Base-by-base conservation (phyloP, 2,113 vertebrate genomes). In the Pelusios castaneus region DNA sequence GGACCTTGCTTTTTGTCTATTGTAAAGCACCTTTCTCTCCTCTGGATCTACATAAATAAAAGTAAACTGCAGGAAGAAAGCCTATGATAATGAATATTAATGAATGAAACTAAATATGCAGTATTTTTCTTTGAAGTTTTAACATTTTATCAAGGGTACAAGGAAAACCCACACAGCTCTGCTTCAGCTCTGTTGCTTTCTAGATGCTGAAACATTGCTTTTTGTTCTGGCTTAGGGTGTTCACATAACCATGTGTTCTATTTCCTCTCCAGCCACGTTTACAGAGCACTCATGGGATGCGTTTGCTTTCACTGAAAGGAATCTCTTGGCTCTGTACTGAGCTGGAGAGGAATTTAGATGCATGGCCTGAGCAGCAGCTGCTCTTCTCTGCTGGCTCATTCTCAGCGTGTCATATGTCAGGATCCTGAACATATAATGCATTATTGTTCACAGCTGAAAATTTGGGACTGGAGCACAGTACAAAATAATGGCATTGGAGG, bases 101-200 rank as follows among this genome's bases (percentile, higher is more conserved):
- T 0, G 1, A 2, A 17, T 1, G 1, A 79, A 8, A 56, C 17
- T 2, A 1, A 27, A 41, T 13, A 11, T 1, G 1, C 25, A 19
- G 49, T 41, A 38, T 22, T 80, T 29, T 17, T n/a, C 55, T 10
- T 67, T 70, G 52, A 67, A 63, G 60, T 77, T 31, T 58, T n/a
- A 8, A 1, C 0, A 1, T 16, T 1, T 1, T 1, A 25, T 0
- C 5, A 84, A 29, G 29, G n/a, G 2, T 58, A 49, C 0, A 0
- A 78, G 34, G 49, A 78, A 75, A 93, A n/a, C 80, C 51, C 76
- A 34, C 29, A 27, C 21, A 10, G 81, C 41, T 54, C n/a, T 3
- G 6, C 34, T 89, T 55, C 79, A 45, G 14, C 16, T 45, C 22
- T 38, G 13, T 55, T n/a, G 88, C 56, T 79, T 55, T 78, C 82